phyloP scores from a whole-genome alignment of 2,888 invertebrate genomes.

The Melitaea athalia region DNA sequence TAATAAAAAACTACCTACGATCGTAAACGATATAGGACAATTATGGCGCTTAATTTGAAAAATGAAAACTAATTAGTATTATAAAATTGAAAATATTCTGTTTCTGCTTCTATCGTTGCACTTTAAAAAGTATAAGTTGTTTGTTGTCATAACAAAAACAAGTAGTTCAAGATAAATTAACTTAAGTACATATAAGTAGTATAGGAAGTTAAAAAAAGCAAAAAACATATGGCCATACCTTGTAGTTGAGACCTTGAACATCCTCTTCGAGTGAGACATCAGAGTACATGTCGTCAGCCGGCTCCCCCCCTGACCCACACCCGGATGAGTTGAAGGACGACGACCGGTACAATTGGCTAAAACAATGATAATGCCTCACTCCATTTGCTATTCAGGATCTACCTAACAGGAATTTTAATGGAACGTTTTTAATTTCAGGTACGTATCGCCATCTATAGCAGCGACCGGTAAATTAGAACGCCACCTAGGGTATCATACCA shows the following conservation, averaged over 20 bases:
- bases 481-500: conserved; percentile 47
- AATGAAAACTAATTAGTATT: too few species aligned
- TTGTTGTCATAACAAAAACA: too few species aligned
- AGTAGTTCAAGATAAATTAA: neutral
- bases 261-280: conserved; percentile 96
- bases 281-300: conserved; percentile 97
- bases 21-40: too few species aligned
- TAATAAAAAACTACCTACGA: too few species aligned
- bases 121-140: too few species aligned
- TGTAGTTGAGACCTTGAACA: conserved; percentile 96
- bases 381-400: conserved; percentile 43
- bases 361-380: conserved; percentile 59
- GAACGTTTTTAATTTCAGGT: conserved; percentile 28
- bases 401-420: conserved; percentile 36
- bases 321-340: conserved; percentile 97
- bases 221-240: conserved; percentile 82
- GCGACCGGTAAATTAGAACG: conserved; percentile 39
- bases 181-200: neutral
- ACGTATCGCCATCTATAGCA: conserved; percentile 49
- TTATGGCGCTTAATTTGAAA: too few species aligned
- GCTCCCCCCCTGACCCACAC: conserved; percentile 94
- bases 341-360: conserved; percentile 94
- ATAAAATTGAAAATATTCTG: too few species aligned
- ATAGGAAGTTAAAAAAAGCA: neutral
- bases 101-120: too few species aligned